phyloP scores from a whole-genome alignment of 2,113 vertebrate genomes.

The Psilopogon haemacephalus region DNA sequence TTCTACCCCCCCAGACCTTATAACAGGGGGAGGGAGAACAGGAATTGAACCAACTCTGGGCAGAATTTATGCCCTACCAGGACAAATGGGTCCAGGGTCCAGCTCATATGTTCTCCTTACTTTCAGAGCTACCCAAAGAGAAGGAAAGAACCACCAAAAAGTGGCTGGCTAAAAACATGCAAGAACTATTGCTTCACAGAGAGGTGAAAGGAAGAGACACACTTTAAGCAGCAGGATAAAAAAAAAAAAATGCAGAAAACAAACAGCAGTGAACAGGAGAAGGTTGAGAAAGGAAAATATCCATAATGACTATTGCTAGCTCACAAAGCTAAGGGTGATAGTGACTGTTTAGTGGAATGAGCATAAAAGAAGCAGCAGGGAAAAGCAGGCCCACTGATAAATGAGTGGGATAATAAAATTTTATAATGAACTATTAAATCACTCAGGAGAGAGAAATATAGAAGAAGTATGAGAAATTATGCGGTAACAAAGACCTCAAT shows the following conservation, averaged over 20 bases:
- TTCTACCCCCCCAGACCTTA: no score
- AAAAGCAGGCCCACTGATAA: neutral
- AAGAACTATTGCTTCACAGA: rapidly evolving
- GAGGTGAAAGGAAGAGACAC: neutral
- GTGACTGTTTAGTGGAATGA: neutral
- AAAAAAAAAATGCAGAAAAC: neutral
- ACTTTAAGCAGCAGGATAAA: neutral
- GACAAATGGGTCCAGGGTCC: rapidly evolving
- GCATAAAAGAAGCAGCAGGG: neutral
- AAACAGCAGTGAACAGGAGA: neutral
- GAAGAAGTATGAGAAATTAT: neutral
- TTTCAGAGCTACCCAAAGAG: neutral
- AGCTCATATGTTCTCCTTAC: neutral
- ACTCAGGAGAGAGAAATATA: neutral
- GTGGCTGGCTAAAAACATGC: neutral
- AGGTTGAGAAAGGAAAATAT: neutral
- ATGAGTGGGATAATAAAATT: neutral
- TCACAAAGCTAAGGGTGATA: neutral
- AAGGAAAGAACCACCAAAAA: neutral
- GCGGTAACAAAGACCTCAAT: neutral
- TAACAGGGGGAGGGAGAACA: no score
- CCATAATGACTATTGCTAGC: neutral
- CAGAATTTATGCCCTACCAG: no score
- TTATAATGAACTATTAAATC: neutral
- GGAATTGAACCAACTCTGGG: no score